Evolutionary conservation across 2,113 vertebrate genomes (phyloP).

Genomic region (Passerina amoena): DNA sequence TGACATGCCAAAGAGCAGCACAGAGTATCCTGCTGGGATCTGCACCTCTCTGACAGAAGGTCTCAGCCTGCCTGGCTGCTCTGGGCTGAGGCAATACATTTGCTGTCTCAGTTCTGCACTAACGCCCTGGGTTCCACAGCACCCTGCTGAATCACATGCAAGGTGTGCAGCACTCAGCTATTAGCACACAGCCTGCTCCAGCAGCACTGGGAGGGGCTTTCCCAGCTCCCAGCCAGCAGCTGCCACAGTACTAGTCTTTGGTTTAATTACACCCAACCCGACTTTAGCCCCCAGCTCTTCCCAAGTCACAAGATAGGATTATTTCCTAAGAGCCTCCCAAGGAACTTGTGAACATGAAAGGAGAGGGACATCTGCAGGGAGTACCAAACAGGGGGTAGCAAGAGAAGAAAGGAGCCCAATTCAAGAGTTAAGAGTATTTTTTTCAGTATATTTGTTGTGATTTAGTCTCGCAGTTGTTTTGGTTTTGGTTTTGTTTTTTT

Average conservation of each 20-base stretch:
- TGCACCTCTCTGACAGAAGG: neutral
- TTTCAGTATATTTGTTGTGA: neutral
- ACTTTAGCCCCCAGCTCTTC: neutral
- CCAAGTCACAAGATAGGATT: neutral
- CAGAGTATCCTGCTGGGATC: neutral
- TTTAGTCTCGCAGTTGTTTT: neutral
- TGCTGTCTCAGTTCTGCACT: neutral
- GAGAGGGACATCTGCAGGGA: neutral
- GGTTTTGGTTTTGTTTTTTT: too few relatives aligned
- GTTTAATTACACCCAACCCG: neutral
- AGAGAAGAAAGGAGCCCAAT: neutral
- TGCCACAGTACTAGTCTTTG: neutral
- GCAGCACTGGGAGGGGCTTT: neutral
- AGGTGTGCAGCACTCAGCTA: neutral
- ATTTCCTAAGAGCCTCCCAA: neutral
- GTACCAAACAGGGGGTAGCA: rapidly evolving
- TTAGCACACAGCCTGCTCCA: neutral
- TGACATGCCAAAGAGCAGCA: neutral
- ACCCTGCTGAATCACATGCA: neutral
- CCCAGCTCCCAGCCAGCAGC: neutral
- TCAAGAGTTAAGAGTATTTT: neutral
- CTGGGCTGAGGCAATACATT: neutral
- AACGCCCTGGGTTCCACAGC: neutral
- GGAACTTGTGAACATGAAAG: neutral
- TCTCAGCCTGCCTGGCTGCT: neutral